phyloP scores from a whole-genome alignment of 2,888 invertebrate genomes.

The Rhaphigaster nebulosa region DNA sequence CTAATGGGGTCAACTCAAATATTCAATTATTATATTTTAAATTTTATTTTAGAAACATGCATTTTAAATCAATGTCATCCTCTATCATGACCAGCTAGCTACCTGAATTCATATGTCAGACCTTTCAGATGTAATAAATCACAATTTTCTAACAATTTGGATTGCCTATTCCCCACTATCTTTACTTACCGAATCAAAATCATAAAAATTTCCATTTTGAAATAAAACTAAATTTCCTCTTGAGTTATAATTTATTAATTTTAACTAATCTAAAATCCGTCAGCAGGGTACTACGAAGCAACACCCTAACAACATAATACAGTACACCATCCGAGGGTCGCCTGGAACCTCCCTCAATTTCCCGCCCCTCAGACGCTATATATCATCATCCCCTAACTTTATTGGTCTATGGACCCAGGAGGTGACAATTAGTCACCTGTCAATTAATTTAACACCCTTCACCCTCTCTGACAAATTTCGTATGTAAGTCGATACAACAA shows the following conservation, averaged over 20 bases:
- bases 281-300: too few relatives aligned
- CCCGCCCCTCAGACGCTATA: constrained; percentile 35
- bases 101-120: too few relatives aligned
- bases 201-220: too few relatives aligned
- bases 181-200: too few relatives aligned
- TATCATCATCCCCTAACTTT: constrained; percentile 49
- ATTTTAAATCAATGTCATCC: too few relatives aligned
- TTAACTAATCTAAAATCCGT: background rate
- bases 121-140: too few relatives aligned
- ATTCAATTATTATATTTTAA: too few relatives aligned
- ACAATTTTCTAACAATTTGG: too few relatives aligned
- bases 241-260: background rate
- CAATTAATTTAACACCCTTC: constrained; percentile 49
- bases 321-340: background rate
- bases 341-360: constrained; percentile 26
- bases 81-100: too few relatives aligned
- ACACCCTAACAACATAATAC: constrained; percentile 10
- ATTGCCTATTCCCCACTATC: too few relatives aligned
- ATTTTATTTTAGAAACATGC: too few relatives aligned
- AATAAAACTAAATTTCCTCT: background rate
- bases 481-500: constrained; percentile 42
- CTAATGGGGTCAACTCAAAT: too few relatives aligned
- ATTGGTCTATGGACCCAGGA: constrained; percentile 34
- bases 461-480: constrained; percentile 18
- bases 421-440: constrained; percentile 49